Percentiles rank a stretch among this genome's conserved stretches.
Conservation (phyloP, 2,888 invertebrate species). For the Platycheirus rosarum region DNA sequence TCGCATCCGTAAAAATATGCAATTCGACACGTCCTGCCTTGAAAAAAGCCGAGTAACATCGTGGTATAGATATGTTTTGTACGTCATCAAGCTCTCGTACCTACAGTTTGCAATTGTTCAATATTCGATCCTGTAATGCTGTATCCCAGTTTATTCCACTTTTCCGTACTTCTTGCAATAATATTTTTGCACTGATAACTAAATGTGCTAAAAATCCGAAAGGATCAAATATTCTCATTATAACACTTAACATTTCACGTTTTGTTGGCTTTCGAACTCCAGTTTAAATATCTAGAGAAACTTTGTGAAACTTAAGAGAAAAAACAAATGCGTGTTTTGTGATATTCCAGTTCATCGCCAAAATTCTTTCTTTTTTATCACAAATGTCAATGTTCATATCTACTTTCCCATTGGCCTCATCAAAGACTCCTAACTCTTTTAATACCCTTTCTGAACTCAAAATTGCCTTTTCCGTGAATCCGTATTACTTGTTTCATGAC, state of each 20-base stretch:
- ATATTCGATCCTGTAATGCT: not conserved
- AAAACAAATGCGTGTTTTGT: constrained; percentile 50
- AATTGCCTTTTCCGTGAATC: constrained; percentile 16
- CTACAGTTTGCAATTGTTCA: constrained; percentile 5
- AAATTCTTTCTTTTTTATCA: constrained; percentile 28
- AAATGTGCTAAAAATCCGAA: not conserved
- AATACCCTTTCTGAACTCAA: constrained; percentile 11
- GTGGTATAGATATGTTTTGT: not conserved
- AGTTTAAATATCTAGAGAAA: not conserved
- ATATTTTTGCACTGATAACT: not conserved
- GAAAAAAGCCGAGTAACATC: no score
- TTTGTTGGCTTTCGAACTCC: constrained; percentile 10
- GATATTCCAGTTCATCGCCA: constrained; percentile 71
- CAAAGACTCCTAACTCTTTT: not conserved
- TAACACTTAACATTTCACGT: constrained; percentile 19
- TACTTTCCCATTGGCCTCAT: not conserved
- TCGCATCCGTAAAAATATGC: not conserved
- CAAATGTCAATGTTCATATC: constrained; percentile 22
- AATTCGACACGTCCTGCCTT: not conserved
- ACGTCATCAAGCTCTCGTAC: constrained; percentile 1
- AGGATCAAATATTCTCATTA: constrained; percentile 41
- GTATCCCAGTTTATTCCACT: constrained; percentile 23
- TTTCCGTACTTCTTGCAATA: constrained; percentile 6
- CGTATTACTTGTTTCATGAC: constrained; percentile 1
- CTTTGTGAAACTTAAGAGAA: constrained; percentile 2